Percentiles rank a stretch among this genome's conserved stretches.
Conservation (phyloP, 1,140 invertebrate species). For the Drosophila pectinifera region DNA sequence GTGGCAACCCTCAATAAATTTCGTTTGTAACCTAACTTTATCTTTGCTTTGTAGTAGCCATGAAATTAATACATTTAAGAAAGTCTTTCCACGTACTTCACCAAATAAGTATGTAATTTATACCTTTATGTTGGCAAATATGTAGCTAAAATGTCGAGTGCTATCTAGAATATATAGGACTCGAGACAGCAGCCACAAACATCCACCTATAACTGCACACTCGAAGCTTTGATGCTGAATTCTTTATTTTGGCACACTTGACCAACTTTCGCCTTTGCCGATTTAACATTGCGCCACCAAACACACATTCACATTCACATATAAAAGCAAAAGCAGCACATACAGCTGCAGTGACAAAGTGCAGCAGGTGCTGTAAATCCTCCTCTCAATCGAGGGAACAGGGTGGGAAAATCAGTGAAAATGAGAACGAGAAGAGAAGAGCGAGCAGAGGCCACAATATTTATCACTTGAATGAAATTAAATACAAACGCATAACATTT, state of each 20-base stretch:
- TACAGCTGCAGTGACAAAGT: slow-evolving; percentile 40
- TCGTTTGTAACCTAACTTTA: neutral
- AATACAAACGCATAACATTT: slow-evolving; percentile 69
- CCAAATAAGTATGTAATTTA: neutral
- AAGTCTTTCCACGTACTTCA: too few species aligned
- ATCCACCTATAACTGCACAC: slow-evolving; percentile 14
- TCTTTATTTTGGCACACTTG: slow-evolving; percentile 79
- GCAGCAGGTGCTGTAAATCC: slow-evolving; percentile 72
- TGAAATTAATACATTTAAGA: neutral
- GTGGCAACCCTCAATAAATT: neutral
- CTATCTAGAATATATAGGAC: neutral
- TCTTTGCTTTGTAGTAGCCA: too few species aligned
- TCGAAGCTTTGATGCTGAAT: slow-evolving; percentile 24
- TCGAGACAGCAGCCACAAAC: slow-evolving; percentile 3
- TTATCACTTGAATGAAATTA: slow-evolving; percentile 72
- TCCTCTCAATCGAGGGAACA: slow-evolving; percentile 1
- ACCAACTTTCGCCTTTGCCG: slow-evolving; percentile 68
- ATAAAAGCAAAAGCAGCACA: slow-evolving; percentile 4
- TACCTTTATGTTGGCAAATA: neutral
- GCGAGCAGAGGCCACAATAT: slow-evolving; percentile 34
- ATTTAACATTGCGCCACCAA: slow-evolving; percentile 55
- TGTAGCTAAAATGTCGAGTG: too few species aligned
- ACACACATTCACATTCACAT: slow-evolving; percentile 20
- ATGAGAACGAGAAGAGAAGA: slow-evolving; percentile 4
- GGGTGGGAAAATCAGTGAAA: neutral